Base-by-base conservation (phyloP, 2,113 vertebrate species). In the Pangasianodon hypophthalmus region DNA sequence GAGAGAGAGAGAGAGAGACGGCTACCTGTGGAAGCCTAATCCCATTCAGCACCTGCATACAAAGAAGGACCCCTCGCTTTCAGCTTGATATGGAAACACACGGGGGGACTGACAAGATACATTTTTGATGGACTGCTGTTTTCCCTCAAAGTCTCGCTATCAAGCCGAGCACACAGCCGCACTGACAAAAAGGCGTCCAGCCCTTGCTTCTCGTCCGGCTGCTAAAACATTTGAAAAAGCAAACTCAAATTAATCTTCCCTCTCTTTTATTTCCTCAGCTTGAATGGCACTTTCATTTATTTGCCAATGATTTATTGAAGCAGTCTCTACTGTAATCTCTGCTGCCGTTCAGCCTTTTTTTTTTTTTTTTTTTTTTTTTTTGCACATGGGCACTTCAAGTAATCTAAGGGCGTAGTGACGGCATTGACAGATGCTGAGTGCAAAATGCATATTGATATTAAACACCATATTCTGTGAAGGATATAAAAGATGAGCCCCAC, bases 21-120 rank as follows among this genome's bases (percentile, higher is more conserved):
- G 94, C 96, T 96, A 96, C 95, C 95, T 96, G 95, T 90, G 90
- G 93, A 94, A 94, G 94, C 93, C 90, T 90, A 50, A 87, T 94
- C 91, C 94, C 91, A 93, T 95, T 96, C 93, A 94, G 92, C 92
- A 95, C 95, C 94, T 96, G 94, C 94, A 95, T 95, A 93, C 90
- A 95, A 94, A 95, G 91, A 94, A 94, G 94, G 52, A 89, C 92
- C 87, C 69, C 91, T 94, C 82, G 86, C 86, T 91, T 91, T 93
- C 81, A 91, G 90, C 88, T 87, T 91, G 62, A 93, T 95, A 92
- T 93, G 93, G 92, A 93, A 93, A 95, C 86, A 92, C 88, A 93
- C 91, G n/a, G 75, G 54, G 90, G 92, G 92, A 94, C 91, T 90
- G 92, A 89, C 91, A 92, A 91, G 91, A 91, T 91, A 88, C 91